A percentile compares a stretch with the other conserved stretches of the same genome.
Evolutionary conservation across 2,888 invertebrate genomes (phyloP).

Genomic region (Glomeris marginata): DNA sequence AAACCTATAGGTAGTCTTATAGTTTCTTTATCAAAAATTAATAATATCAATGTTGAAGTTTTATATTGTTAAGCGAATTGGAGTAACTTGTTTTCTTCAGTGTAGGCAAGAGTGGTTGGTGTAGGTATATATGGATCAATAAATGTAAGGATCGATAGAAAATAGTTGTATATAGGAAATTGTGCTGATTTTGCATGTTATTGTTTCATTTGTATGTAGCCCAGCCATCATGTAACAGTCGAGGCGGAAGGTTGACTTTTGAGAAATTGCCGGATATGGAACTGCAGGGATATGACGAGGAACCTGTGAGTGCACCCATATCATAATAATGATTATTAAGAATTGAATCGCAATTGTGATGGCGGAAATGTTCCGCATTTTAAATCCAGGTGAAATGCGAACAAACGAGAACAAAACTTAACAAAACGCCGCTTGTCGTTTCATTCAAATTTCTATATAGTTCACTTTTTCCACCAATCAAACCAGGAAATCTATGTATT

Average conservation of each 20-base stretch:
- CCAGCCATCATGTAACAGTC: constrained; percentile 82
- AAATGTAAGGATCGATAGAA: too few species aligned
- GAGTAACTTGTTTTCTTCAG: too few species aligned
- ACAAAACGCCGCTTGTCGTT: too few species aligned
- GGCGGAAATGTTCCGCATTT: background rate
- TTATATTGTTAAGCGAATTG: too few species aligned
- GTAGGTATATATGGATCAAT: background rate
- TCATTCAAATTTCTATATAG: background rate
- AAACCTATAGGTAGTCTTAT: too few species aligned
- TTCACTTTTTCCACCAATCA: too few species aligned
- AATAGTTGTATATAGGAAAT: background rate
- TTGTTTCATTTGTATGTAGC: constrained; percentile 36
- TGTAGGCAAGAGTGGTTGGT: too few species aligned
- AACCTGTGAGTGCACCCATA: constrained; percentile 47
- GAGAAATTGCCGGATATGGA: constrained; percentile 79
- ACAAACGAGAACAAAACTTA: too few species aligned
- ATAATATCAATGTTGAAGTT: too few species aligned
- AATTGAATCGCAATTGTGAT: constrained; percentile 8
- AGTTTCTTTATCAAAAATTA: too few species aligned
- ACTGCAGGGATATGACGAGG: constrained; percentile 74
- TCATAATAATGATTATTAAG: background rate
- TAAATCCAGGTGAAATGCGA: background rate
- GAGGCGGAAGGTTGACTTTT: constrained; percentile 72
- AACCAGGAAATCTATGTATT: too few species aligned
- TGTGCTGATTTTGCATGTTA: background rate